Conservation (phyloP, 2,888 invertebrate genomes). For the Ophion slaviceki region DNA sequence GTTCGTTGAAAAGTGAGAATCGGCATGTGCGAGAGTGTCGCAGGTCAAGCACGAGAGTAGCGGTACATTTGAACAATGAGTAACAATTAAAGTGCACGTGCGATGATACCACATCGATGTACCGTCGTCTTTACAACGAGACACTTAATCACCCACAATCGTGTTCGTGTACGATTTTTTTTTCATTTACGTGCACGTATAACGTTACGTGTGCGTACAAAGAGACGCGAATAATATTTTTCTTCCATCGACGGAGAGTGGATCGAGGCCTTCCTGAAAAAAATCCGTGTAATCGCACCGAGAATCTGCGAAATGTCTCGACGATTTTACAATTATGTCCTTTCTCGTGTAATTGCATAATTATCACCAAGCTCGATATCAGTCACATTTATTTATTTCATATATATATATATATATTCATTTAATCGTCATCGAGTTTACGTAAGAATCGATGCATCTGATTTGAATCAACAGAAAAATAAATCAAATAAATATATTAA, state of each 20-base stretch:
- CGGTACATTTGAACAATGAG: conserved; percentile 67
- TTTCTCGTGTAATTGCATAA: conserved; percentile 54
- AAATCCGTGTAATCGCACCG: conserved; percentile 48
- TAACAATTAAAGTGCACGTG: conserved; percentile 48
- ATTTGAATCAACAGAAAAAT: too few relatives aligned
- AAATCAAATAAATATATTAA: too few relatives aligned
- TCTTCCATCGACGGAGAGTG: conserved; percentile 32
- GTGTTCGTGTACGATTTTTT: background rate
- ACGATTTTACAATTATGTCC: conserved; percentile 57
- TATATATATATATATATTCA: background rate
- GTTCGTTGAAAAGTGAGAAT: too few relatives aligned
- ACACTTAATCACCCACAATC: conserved; percentile 47
- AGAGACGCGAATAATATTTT: background rate
- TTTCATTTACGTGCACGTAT: conserved; percentile 2
- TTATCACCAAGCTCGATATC: conserved; percentile 12
- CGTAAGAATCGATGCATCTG: background rate
- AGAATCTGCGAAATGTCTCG: conserved; percentile 55
- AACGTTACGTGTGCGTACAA: background rate
- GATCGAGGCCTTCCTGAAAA: conserved; percentile 48
- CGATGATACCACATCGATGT: conserved; percentile 17
- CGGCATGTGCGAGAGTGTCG: background rate
- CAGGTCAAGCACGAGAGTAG: conserved; percentile 50
- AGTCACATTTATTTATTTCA: background rate
- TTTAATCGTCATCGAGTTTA: background rate
- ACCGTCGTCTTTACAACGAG: conserved; percentile 13